A percentile compares a stretch with the other conserved stretches of the same genome.
phyloP scores from a whole-genome alignment of 1,140 invertebrate genomes.

The Paraescarpia echinospica region DNA sequence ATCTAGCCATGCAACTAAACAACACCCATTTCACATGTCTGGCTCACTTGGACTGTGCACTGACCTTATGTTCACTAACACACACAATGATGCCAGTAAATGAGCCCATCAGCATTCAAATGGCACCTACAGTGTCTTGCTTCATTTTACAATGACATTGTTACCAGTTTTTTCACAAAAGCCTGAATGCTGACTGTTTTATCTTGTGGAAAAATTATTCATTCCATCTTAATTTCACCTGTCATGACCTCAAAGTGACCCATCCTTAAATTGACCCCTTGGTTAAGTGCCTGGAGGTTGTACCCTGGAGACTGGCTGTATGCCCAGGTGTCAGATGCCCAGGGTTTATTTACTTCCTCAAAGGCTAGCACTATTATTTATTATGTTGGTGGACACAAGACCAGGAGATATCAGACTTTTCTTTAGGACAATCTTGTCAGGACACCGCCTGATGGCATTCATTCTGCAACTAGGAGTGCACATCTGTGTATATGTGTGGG shows the following conservation, averaged over 20 bases:
- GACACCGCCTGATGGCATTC: no score
- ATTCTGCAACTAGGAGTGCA: no score
- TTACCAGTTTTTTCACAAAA: background rate
- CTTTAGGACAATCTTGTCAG: background rate
- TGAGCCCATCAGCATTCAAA: background rate
- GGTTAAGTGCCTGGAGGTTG: background rate
- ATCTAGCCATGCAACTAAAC: background rate
- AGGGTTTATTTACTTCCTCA: conserved; percentile 17
- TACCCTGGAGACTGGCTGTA: conserved; percentile 17
- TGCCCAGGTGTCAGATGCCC: conserved; percentile 11
- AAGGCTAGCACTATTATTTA: conserved; percentile 17
- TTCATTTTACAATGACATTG: background rate
- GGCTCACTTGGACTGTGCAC: background rate
- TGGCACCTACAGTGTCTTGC: background rate
- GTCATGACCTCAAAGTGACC: background rate
- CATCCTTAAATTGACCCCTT: background rate
- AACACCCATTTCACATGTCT: background rate
- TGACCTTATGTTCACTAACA: background rate
- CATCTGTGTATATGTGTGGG: no score
- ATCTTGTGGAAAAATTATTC: background rate
- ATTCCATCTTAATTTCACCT: background rate
- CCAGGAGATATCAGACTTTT: background rate
- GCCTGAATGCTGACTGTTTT: background rate
- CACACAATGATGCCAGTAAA: background rate
- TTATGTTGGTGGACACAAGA: conserved; percentile 3